phyloP scores from a whole-genome alignment of 1,140 invertebrate species.

The Drosophila cardini region DNA sequence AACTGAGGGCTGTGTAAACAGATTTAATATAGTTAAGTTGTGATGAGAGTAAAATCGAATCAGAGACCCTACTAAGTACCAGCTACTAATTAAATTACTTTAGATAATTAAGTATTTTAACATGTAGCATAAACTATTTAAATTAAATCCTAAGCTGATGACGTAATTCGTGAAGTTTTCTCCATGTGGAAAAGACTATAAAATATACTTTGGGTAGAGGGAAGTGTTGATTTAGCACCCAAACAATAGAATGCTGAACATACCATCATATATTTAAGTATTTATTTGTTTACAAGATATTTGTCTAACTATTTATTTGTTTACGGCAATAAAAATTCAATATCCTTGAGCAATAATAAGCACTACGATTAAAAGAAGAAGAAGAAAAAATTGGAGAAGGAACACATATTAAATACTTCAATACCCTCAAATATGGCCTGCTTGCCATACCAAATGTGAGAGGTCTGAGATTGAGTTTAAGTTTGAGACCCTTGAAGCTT shows the following conservation, averaged over 20 bases:
- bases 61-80: too few relatives aligned
- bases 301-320: conserved; percentile 68
- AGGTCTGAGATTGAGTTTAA: conserved; percentile 11
- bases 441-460: conserved; percentile 10
- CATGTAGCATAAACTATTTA: not conserved
- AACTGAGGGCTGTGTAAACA: not conserved
- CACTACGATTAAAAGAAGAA: conserved; percentile 42
- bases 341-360: conserved; percentile 52
- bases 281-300: conserved; percentile 73
- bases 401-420: conserved; percentile 44
- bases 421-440: conserved; percentile 49
- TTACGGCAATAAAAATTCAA: conserved; percentile 63
- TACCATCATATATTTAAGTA: conserved; percentile 32
- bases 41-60: too few relatives aligned
- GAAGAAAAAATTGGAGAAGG: not conserved
- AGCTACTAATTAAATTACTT: too few relatives aligned
- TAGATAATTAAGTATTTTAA: not conserved
- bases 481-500: not conserved
- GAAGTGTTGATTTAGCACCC: conserved; percentile 25
- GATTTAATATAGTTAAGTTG: not conserved
- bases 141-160: conserved; percentile 1
- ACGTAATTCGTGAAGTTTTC: conserved; percentile 14
- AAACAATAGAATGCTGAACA: conserved; percentile 1
- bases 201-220: not conserved
- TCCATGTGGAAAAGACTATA: not conserved